Evolutionary conservation across 35 echinoderm and acorn worm genomes (phyloP).

Genomic region (Diadema setosum): DNA sequence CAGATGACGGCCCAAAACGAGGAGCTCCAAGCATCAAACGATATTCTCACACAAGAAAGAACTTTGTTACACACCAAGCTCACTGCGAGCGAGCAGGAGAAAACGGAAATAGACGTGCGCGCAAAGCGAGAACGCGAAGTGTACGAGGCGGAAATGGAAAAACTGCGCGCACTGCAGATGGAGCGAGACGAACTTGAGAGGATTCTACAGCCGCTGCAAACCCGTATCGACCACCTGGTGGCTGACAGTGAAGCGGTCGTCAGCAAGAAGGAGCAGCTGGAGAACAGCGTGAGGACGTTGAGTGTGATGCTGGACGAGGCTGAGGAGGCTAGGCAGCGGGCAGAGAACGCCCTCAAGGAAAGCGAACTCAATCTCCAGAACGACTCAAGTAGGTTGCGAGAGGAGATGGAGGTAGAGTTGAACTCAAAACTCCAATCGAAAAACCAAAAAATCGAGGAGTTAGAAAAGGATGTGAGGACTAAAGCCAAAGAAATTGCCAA

Average conservation of each 20-base stretch:
- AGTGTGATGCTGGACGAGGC: conserved; percentile 51
- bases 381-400: conserved; percentile 27
- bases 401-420: conserved; percentile 21
- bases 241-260: conserved; percentile 45
- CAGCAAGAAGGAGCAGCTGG: conserved; percentile 47
- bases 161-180: conserved; percentile 23
- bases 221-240: conserved; percentile 27
- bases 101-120: conserved; percentile 44
- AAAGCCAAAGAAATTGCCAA: conserved; percentile 40
- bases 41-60: conserved; percentile 82
- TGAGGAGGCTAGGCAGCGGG: conserved; percentile 34
- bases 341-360: conserved; percentile 25
- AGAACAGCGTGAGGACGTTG: conserved; percentile 45
- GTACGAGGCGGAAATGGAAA: conserved; percentile 39
- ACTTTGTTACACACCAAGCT: conserved; percentile 73
- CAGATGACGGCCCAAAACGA: conserved; percentile 89
- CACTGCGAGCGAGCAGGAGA: conserved; percentile 44
- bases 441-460: conserved; percentile 9
- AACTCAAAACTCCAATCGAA: conserved; percentile 38
- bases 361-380: conserved; percentile 21
- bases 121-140: conserved; percentile 56
- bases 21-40: conserved; percentile 85
- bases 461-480: conserved; percentile 54
- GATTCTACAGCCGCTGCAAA: conserved; percentile 45
- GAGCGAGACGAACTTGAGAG: conserved; percentile 61